Evolutionary conservation across 2,113 vertebrate species (phyloP).

Genomic region (Chitala chitala): DNA sequence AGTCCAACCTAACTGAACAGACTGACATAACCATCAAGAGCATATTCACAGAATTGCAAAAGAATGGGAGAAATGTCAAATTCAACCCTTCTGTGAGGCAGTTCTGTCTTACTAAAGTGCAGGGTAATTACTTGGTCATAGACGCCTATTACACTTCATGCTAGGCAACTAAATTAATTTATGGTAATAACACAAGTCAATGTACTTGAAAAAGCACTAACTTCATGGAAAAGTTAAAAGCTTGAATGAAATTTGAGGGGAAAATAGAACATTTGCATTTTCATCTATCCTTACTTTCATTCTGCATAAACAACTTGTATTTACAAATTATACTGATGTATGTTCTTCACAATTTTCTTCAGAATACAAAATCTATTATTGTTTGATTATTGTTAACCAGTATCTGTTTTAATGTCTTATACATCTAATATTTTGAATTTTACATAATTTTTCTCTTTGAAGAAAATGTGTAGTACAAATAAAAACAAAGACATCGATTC

Average conservation of each 20-base stretch:
- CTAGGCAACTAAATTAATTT: background rate
- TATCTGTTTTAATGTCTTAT: constrained; percentile 1
- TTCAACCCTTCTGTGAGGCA: background rate
- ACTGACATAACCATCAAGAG: no score
- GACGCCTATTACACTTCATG: background rate
- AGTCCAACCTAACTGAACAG: background rate
- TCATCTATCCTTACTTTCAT: background rate
- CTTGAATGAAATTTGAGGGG: background rate
- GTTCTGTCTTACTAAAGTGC: no score
- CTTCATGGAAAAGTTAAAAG: background rate
- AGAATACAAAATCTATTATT: constrained; percentile 5
- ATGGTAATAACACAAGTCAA: background rate
- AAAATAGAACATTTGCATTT: background rate
- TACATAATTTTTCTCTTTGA: background rate
- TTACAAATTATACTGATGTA: constrained; percentile 3
- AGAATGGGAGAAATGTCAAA: background rate
- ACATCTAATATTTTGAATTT: background rate
- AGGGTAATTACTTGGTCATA: background rate
- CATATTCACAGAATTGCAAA: background rate
- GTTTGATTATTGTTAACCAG: background rate
- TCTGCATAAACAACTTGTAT: background rate
- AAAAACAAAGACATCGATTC: background rate
- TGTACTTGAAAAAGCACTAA: background rate
- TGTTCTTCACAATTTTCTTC: constrained; percentile 15
- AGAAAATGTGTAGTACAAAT: background rate